Conservation (phyloP, 2,888 invertebrate species). For the Ophonus ardosiacus region DNA sequence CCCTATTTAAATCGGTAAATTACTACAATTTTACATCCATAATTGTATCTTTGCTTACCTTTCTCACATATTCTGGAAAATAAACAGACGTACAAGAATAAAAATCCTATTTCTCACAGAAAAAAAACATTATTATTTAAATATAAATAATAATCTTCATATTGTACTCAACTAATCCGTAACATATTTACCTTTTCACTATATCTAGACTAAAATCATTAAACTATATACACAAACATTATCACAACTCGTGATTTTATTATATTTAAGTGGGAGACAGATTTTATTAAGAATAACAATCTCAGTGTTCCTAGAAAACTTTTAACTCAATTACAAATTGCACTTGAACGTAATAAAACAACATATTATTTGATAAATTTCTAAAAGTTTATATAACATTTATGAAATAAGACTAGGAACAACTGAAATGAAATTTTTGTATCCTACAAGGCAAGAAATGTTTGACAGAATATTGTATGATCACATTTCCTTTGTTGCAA, state of each 20-base stretch:
- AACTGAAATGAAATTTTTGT: conserved; percentile 39
- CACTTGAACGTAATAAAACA: conserved; percentile 12
- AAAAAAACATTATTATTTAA: conserved; percentile 63
- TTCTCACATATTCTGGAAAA: background rate
- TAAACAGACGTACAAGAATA: background rate
- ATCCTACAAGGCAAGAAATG: conserved; percentile 63
- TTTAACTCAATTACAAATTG: conserved; percentile 27
- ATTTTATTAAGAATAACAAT: conserved; percentile 54
- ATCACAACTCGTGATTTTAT: conserved; percentile 62
- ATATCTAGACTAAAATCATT: conserved; percentile 57
- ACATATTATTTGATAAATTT: conserved; percentile 23
- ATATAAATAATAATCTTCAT: conserved; percentile 61
- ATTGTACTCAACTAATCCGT: conserved; percentile 59
- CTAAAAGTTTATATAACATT: conserved; percentile 34
- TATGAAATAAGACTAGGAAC: conserved; percentile 53
- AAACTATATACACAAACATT: conserved; percentile 62
- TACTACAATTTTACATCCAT: too few species aligned
- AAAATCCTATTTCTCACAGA: conserved; percentile 52
- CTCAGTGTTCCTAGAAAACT: conserved; percentile 56
- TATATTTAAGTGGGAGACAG: conserved; percentile 51
- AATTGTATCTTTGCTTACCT: too few species aligned
- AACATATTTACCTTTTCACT: conserved; percentile 57
- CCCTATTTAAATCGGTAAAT: too few species aligned
- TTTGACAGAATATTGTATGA: conserved; percentile 57
- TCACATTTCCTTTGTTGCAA: conserved; percentile 58